A percentile compares a stretch with the other conserved stretches of the same genome.
Conservation (phyloP, 2,797 vertebrate species). For the Simalia tracyae region DNA sequence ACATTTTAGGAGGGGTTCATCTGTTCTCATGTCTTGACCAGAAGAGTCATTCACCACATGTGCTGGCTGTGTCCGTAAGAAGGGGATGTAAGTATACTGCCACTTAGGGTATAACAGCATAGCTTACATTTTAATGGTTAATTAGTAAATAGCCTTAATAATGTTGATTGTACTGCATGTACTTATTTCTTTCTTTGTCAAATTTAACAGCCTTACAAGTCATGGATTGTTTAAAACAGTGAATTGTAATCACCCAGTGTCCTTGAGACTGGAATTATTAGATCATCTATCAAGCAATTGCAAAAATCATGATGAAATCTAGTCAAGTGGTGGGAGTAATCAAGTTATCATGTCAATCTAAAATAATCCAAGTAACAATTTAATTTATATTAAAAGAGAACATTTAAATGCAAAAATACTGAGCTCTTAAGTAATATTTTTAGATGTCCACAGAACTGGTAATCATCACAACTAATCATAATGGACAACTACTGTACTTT, state of each 20-base stretch:
- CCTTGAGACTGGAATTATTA: neutral
- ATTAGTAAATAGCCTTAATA: neutral
- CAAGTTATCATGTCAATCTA: slow-evolving; percentile 15
- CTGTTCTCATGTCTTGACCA: neutral
- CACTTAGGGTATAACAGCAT: neutral
- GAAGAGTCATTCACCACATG: neutral
- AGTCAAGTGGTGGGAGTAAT: slow-evolving; percentile 13
- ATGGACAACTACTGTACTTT: slow-evolving; percentile 1
- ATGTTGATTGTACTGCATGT: neutral
- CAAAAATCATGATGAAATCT: neutral
- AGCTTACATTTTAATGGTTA: neutral
- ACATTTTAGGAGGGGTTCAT: neutral
- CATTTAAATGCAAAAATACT: slow-evolving; percentile 28
- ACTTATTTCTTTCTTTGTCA: neutral
- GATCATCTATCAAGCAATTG: neutral
- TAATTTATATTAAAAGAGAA: slow-evolving; percentile 38
- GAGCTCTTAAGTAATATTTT: slow-evolving; percentile 7
- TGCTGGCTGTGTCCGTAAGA: neutral
- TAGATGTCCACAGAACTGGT: slow-evolving; percentile 7
- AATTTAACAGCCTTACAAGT: neutral
- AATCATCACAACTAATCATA: neutral
- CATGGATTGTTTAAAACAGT: neutral
- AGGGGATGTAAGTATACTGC: neutral
- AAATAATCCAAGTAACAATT: slow-evolving; percentile 14
- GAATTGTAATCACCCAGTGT: neutral